A percentile compares a stretch with the other conserved stretches of the same genome.
Evolutionary conservation across 1,140 invertebrate genomes (phyloP).

Genomic region (Bombus pascuorum): DNA sequence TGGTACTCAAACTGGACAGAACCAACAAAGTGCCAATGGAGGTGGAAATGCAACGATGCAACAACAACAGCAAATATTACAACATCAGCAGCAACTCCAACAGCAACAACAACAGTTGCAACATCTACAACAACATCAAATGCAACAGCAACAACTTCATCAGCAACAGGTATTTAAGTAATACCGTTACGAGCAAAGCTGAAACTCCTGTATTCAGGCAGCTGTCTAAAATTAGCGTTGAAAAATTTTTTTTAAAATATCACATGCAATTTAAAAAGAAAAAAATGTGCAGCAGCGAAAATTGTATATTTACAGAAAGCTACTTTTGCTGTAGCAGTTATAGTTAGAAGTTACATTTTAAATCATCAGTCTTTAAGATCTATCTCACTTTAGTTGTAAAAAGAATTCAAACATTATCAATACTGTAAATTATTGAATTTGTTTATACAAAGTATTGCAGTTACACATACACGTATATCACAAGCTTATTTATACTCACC

Average conservation of each 20-base stretch:
- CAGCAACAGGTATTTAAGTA: conserved; percentile 77
- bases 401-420: conserved; percentile 8
- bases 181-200: conserved; percentile 53
- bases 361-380: conserved; percentile 10
- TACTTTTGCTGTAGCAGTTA: conserved; percentile 16
- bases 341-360: conserved; percentile 38
- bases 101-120: conserved; percentile 84
- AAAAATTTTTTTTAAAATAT: conserved; percentile 34
- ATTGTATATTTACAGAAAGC: conserved; percentile 20
- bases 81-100: conserved; percentile 81
- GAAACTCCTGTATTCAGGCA: conserved; percentile 44
- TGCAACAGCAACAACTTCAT: conserved; percentile 80
- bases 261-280: not conserved
- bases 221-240: conserved; percentile 38
- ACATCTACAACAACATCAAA: conserved; percentile 82
- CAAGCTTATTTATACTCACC: conserved; percentile 32
- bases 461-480: conserved; percentile 25
- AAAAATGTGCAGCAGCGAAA: not conserved
- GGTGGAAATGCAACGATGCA: conserved; percentile 61
- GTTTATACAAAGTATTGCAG: conserved; percentile 27
- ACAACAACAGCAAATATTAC: conserved; percentile 79
- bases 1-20: conserved; percentile 70
- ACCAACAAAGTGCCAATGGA: conserved; percentile 71
- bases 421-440: conserved; percentile 42
- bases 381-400: conserved; percentile 31